Conservation (phyloP, 2,797 vertebrate species). For the Pangasius sanitwongsei region DNA sequence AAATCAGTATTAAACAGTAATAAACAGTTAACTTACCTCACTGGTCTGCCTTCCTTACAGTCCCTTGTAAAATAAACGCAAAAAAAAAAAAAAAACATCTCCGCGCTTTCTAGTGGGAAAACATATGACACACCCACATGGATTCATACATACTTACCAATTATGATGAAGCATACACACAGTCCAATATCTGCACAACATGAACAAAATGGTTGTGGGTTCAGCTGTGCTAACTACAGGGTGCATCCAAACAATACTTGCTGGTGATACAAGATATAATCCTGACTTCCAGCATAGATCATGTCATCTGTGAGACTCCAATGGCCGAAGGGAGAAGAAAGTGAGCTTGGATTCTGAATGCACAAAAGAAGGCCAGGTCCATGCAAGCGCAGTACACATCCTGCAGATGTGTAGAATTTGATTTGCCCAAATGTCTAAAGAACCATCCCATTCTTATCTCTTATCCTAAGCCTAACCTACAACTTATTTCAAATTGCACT, state of each 20-base stretch:
- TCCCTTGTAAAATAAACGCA: background rate
- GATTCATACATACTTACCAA: background rate
- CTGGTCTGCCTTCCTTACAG: background rate
- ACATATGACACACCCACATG: background rate
- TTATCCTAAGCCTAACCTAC: background rate
- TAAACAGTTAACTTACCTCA: background rate
- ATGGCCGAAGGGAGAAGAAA: background rate
- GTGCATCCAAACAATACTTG: background rate
- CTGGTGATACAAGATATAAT: background rate
- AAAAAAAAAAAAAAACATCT: background rate
- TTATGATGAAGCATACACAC: background rate
- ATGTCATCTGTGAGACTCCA: background rate
- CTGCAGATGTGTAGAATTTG: background rate
- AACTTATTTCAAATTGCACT: background rate
- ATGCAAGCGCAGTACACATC: background rate
- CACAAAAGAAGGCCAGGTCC: background rate
- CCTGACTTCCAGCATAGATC: background rate
- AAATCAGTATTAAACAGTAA: background rate
- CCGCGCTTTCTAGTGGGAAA: background rate
- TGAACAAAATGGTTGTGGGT: background rate
- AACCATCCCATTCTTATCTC: background rate
- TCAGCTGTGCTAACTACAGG: background rate
- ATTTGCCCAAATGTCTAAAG: background rate
- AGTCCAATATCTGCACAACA: background rate
- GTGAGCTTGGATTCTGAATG: background rate